phyloP scores from a whole-genome alignment of 2,888 invertebrate species.

The Hetaerina titia region DNA sequence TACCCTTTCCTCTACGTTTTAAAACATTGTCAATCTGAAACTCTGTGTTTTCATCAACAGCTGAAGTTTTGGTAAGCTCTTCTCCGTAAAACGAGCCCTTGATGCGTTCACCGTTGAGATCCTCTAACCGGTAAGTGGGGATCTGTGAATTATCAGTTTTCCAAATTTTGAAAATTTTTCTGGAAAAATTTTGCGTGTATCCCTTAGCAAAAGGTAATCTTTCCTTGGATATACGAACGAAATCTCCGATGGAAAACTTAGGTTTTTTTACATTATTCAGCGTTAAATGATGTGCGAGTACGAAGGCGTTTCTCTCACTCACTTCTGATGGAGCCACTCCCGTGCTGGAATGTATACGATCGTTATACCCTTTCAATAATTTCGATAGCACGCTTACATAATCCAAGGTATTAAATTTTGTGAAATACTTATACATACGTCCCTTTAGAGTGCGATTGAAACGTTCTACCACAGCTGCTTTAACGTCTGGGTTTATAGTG shows the following conservation, averaged over 20 bases:
- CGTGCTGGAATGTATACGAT: neutral
- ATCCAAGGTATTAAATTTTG: neutral
- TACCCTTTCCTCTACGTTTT: too few species aligned
- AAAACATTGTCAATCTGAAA: too few species aligned
- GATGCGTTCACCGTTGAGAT: conserved; percentile 70
- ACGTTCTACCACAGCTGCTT: conserved; percentile 74
- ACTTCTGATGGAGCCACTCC: neutral
- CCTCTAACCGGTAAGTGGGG: conserved; percentile 72
- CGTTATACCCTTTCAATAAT: neutral
- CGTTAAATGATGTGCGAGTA: neutral
- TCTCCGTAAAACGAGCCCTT: conserved; percentile 62
- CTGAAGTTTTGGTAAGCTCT: conserved; percentile 70
- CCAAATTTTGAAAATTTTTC: conserved; percentile 72
- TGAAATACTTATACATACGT: conserved; percentile 73
- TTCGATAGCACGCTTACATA: neutral
- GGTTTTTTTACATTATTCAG: neutral
- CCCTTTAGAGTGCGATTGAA: conserved; percentile 73
- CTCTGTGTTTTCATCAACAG: too few species aligned
- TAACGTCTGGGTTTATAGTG: conserved; percentile 72
- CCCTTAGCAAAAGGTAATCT: conserved; percentile 71
- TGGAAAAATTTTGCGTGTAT: conserved; percentile 71
- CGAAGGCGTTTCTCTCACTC: neutral
- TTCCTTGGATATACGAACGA: conserved; percentile 70
- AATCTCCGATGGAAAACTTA: conserved; percentile 39
- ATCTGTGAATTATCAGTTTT: conserved; percentile 69